phyloP scores from a whole-genome alignment of 2,888 invertebrate genomes.

The Cosmia pyralina region DNA sequence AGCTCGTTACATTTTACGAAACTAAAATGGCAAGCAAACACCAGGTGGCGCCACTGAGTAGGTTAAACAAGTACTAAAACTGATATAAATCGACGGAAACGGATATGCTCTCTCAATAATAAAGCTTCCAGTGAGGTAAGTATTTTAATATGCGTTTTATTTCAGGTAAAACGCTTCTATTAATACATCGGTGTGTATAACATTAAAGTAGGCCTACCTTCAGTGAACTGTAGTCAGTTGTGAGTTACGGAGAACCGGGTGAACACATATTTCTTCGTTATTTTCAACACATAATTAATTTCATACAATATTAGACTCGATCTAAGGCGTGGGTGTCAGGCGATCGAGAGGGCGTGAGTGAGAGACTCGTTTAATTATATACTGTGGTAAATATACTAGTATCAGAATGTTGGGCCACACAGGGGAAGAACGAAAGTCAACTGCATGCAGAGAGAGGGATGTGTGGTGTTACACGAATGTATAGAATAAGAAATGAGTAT shows the following conservation, averaged over 20 bases:
- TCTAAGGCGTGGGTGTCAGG: slow-evolving; percentile 6
- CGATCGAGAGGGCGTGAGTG: slow-evolving; percentile 1
- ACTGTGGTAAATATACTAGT: not conserved
- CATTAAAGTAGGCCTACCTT: not conserved
- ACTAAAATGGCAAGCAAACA: too few species aligned
- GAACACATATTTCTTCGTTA: slow-evolving; percentile 11
- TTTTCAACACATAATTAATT: slow-evolving; percentile 32
- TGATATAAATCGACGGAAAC: too few species aligned
- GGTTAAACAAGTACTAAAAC: too few species aligned
- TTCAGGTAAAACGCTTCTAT: too few species aligned
- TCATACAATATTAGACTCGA: slow-evolving; percentile 7
- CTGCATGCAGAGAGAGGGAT: not conserved
- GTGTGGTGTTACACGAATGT: not conserved
- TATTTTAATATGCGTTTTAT: too few species aligned
- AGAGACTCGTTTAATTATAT: not conserved
- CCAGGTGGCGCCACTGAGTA: too few species aligned
- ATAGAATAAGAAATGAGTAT: not conserved
- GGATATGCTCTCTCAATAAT: too few species aligned
- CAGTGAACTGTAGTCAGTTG: not conserved
- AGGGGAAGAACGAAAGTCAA: not conserved
- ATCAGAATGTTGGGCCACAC: not conserved
- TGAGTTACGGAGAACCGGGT: not conserved
- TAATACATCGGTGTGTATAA: not conserved
- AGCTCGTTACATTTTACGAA: too few species aligned
- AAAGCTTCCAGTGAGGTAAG: too few species aligned